Conservation (phyloP, 2,113 vertebrate species). For the Anhinga anhinga region DNA sequence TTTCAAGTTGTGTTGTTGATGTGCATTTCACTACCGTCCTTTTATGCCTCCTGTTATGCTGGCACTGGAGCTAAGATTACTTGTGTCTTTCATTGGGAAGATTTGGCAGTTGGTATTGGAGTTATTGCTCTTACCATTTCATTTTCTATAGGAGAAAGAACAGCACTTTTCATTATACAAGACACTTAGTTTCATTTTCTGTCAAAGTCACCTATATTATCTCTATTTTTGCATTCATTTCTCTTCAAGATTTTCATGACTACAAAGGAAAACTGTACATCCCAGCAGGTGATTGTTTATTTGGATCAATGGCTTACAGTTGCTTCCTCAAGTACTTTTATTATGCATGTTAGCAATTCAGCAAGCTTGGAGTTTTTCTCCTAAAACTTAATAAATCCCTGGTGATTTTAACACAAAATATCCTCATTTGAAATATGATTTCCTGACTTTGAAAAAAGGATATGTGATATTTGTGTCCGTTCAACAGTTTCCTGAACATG, state of each 20-base stretch:
- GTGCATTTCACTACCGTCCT: background rate
- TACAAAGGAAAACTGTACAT: background rate
- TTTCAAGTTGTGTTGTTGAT: background rate
- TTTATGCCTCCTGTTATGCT: background rate
- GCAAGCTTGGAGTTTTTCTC: background rate
- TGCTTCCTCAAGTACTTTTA: background rate
- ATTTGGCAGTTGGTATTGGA: background rate
- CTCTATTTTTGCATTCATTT: background rate
- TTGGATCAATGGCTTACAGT: background rate
- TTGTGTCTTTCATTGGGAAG: background rate
- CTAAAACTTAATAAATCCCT: background rate
- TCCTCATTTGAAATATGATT: background rate
- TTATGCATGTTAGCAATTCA: background rate
- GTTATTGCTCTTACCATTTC: background rate
- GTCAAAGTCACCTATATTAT: background rate
- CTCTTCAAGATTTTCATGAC: background rate
- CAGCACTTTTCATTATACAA: background rate
- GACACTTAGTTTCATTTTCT: background rate
- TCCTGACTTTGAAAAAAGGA: background rate
- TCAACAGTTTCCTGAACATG: background rate
- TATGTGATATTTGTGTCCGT: background rate
- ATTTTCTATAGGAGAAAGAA: background rate
- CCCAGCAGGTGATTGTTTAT: background rate
- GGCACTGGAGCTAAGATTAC: background rate
- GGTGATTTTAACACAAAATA: background rate